These are phyloP conservation scores for Pogonomyrmex barbatus DNA, from an alignment of 1,140 invertebrate genomes.

Conservation along the genomic window DNA sequence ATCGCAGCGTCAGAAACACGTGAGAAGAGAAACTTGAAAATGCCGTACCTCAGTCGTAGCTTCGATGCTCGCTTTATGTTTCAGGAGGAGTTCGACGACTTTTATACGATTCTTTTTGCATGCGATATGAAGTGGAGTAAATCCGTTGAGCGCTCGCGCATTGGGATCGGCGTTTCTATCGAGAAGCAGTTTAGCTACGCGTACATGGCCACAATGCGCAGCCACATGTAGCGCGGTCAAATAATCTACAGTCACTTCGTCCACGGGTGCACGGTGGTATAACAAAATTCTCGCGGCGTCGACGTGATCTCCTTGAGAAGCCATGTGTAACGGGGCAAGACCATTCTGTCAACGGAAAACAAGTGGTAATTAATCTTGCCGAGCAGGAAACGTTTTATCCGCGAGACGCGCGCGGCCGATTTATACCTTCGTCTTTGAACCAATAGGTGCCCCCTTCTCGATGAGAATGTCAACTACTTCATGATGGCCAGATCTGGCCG, in stretches of 20 bases:
- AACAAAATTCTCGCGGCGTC: slow-evolving; percentile 97
- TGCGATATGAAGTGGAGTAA: slow-evolving; percentile 99
- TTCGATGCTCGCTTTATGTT: slow-evolving; percentile 97
- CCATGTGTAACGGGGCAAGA: slow-evolving; percentile 96
- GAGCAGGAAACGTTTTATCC: not conserved
- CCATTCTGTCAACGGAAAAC: slow-evolving; percentile 90
- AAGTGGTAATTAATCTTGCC: slow-evolving; percentile 31
- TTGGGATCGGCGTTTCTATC: slow-evolving; percentile 98
- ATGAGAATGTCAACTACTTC: slow-evolving; percentile 97
- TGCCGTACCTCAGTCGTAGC: slow-evolving; percentile 92
- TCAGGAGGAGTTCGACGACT: slow-evolving; percentile 97
- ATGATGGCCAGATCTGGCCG: slow-evolving; percentile 98
- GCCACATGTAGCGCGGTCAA: slow-evolving; percentile 98
- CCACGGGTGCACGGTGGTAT: slow-evolving; percentile 97
- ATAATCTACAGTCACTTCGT: slow-evolving; percentile 99
- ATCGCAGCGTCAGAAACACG: too few species aligned
- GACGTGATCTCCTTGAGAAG: slow-evolving; percentile 98
- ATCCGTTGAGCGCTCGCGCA: slow-evolving; percentile 98
- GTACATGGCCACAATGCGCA: slow-evolving; percentile 97
- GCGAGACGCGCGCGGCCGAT: not conserved
- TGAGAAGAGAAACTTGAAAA: slow-evolving; percentile 2
- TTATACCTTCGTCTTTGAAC: slow-evolving; percentile 97
- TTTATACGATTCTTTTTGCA: slow-evolving; percentile 99
- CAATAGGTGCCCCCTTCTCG: slow-evolving; percentile 96
- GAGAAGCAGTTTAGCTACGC: slow-evolving; percentile 97